These are phyloP conservation scores for Machimus rusticus DNA, from an alignment of 2,888 invertebrate species.

Conservation along the genomic window DNA sequence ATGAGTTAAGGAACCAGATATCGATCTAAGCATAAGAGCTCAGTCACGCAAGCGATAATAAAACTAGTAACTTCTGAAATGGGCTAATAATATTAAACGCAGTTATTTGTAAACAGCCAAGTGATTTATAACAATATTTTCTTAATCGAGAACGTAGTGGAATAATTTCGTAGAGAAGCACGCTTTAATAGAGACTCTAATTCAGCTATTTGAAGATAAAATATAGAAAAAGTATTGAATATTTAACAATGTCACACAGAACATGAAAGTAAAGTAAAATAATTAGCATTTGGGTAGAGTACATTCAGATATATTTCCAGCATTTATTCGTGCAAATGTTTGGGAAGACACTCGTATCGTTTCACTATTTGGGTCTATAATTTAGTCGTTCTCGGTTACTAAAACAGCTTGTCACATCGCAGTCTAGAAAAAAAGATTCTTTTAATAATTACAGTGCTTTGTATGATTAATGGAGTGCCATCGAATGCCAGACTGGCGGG, in stretches of 20 bases:
- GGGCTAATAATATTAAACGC: background rate
- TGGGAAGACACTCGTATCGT: background rate
- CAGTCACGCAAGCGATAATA: background rate
- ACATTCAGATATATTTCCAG: background rate
- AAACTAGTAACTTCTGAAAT: background rate
- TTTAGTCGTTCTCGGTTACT: background rate
- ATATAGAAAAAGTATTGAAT: background rate
- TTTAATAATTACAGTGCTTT: background rate
- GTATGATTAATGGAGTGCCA: background rate
- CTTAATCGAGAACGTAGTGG: background rate
- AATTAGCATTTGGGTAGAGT: background rate
- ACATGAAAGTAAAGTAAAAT: background rate
- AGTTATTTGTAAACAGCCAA: background rate
- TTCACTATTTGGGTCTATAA: background rate
- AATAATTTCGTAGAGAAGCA: background rate
- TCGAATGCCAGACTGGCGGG: background rate
- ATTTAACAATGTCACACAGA: background rate
- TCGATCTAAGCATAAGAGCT: background rate
- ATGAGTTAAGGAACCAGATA: background rate
- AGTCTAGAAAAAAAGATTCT: background rate
- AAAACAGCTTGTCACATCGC: background rate
- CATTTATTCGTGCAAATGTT: background rate
- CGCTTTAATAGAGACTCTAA: background rate
- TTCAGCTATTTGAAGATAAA: background rate
- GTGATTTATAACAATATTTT: background rate